Evolutionary conservation across 2,797 vertebrate species (phyloP), one percentile per base, ranked within the genome.

Genomic region (Lutjanus campechanus): DNA sequence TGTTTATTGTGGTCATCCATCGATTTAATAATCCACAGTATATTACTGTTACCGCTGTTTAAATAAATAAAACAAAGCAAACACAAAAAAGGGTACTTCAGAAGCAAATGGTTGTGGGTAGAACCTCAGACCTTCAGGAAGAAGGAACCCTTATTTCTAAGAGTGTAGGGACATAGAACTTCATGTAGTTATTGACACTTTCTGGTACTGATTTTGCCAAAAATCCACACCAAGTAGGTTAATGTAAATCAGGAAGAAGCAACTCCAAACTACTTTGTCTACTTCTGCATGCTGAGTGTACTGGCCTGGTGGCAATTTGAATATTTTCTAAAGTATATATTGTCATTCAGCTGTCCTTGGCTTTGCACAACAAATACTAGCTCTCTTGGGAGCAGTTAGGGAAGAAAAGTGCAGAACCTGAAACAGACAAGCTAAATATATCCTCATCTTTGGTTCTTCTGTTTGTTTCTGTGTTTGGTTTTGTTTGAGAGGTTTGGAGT

Each of bases 261-360:
- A 36, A 25, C 78, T 29, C 13, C 17, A 64, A 41, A 55, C 19
- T 47, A 20, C 53, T 71, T 22, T 55, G 43, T 59, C 54, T 62
- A 25, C 8, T 36, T 47, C 19, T 51, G 55, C 19, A 9, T 51
- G 1, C 16, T 59, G 7, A 58, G 43, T 60, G 12, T 9, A 55
- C 13, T 17, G 56, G 60, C 10, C 49, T 81, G 41, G 36, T 69
- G 4, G 29, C 47, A 70, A 69, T 61, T 69, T 5, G 54, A 74
- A 59, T 53, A 41, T 60, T 54, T 63, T 64, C 50, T 22, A 1
- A 70, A 47, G 65, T 51, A 68, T 43, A 62, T 22, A 36, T 62
- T 69, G 11, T 61, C 73, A 73, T 89, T 85, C 77, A 70, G 51
- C 49, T 10, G 69, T 73, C 82, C 84, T 90, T 77, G 59, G 58